phyloP scores from a whole-genome alignment of 2,888 invertebrate genomes.

The Latheticus oryzae region DNA sequence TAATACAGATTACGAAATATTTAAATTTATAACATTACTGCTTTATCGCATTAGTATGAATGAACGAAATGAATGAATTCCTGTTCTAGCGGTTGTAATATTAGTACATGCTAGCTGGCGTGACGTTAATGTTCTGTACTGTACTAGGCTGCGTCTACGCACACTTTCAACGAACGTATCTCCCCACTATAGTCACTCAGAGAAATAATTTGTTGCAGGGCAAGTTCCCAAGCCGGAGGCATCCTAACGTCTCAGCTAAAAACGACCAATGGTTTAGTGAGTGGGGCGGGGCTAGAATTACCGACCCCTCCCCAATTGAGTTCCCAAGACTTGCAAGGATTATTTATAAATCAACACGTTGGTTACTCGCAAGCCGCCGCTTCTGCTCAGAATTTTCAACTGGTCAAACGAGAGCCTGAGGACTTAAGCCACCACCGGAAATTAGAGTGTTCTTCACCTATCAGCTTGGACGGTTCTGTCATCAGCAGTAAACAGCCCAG shows the following conservation, averaged over 20 bases:
- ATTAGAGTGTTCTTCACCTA: slow-evolving; percentile 71
- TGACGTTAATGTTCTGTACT: slow-evolving; percentile 24
- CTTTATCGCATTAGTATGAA: slow-evolving; percentile 28
- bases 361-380: slow-evolving; percentile 69
- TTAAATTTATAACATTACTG: slow-evolving; percentile 25
- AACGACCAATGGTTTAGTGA: slow-evolving; percentile 77
- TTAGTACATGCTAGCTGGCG: slow-evolving; percentile 23
- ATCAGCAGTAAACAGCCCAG: slow-evolving; percentile 68
- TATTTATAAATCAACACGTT: slow-evolving; percentile 73
- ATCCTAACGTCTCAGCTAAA: slow-evolving; percentile 77
- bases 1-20: too few relatives aligned
- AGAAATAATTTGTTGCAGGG: slow-evolving; percentile 64
- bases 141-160: slow-evolving; percentile 21
- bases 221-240: slow-evolving; percentile 65
- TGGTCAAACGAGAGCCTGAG: slow-evolving; percentile 85
- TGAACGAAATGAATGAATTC: slow-evolving; percentile 39
- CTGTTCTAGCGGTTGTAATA: slow-evolving; percentile 26
- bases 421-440: slow-evolving; percentile 79
- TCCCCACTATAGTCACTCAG: slow-evolving; percentile 29
- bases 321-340: slow-evolving; percentile 70
- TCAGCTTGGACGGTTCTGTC: slow-evolving; percentile 68
- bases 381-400: slow-evolving; percentile 71
- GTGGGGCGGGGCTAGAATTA: slow-evolving; percentile 73
- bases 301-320: slow-evolving; percentile 70
- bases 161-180: slow-evolving; percentile 3